A percentile compares a stretch with the other conserved stretches of the same genome.
These are phyloP conservation scores for Aphis craccivora DNA, from an alignment of 1,140 invertebrate genomes.

Conservation along the genomic window DNA sequence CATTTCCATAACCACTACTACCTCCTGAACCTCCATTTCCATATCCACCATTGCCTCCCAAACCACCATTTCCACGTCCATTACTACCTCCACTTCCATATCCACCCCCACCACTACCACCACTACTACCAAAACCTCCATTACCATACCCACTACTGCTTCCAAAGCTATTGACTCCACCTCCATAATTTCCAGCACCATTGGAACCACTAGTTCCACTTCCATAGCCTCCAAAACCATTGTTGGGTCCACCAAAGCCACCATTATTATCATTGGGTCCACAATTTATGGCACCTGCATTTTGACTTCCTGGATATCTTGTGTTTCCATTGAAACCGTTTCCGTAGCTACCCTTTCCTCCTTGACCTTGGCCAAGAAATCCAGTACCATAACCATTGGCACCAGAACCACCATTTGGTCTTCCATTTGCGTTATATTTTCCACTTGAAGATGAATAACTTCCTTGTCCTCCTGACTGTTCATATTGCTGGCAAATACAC, in stretches of 20 bases:
- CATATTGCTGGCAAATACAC: conserved; percentile 44
- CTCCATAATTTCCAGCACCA: background rate
- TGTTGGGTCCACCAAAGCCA: background rate
- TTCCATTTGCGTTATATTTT: conserved; percentile 1
- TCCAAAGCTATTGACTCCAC: background rate
- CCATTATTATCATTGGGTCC: background rate
- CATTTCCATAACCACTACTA: background rate
- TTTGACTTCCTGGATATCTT: conserved; percentile 1
- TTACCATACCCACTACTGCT: background rate
- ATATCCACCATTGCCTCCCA: background rate
- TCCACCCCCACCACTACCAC: background rate
- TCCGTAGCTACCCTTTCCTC: background rate
- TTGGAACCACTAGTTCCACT: background rate
- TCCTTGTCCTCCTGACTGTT: conserved; percentile 41
- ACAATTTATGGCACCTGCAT: background rate
- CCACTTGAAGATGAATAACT: background rate
- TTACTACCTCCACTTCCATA: background rate
- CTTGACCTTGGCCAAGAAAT: conserved; percentile 2
- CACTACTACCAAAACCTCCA: background rate
- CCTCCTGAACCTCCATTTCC: too few relatives aligned
- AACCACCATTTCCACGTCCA: conserved; percentile 22
- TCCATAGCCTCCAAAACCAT: conserved; percentile 11
- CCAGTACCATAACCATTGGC: conserved; percentile 1
- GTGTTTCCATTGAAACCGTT: conserved; percentile 24
- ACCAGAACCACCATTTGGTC: background rate